Evolutionary conservation across 2,888 invertebrate species (phyloP), one percentile per base, ranked within the genome.

Genomic region (Nomada goodeniana): DNA sequence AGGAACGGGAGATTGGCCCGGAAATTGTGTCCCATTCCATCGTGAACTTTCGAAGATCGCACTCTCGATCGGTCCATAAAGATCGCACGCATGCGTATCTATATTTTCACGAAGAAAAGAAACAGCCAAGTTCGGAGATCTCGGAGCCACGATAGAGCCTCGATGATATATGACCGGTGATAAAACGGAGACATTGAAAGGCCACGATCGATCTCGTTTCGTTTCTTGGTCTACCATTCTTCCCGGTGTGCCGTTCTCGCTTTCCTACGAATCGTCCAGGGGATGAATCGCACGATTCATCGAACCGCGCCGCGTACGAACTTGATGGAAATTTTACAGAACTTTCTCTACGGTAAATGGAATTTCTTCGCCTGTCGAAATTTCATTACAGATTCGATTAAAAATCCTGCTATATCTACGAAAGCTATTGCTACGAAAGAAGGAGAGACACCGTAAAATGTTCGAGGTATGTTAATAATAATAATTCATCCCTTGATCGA

Each of bases 101-200:
- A 63, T 70, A 71, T 73, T 53, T 63, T 29, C 52, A 57, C 57
- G 55, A 18, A 42, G 55, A 53, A 61, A 80, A 86, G 85, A 88
- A 83, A 79, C 73, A 77, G 72, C 84, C 59, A 69, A 91, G 86
- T 92, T 90, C 89, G 88, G 86, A 91, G 92, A 92, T 92, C 90
- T 86, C 89, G 83, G 76, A 73, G 84, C 84, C 82, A 85, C 88
- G 91, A 92, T 90, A 90, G 91, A 92, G 90, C 88, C 91, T 88
- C 89, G 91, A 93, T 93, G 93, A 93, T 93, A 92, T 93, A 93
- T 88, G 92, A 90, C 90, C 89, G 89, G 88, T 92, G 92, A 93
- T 93, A 92, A 92, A 92, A 89, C 89, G 89, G 90, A 92, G 91
- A 93, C 92, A 93, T 91, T 91, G 91, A 91, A 91, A 89, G 89